Evolutionary conservation across 92 coral and sea anemone genomes (phyloP).

Genomic region (Epizoanthus scotinus): DNA sequence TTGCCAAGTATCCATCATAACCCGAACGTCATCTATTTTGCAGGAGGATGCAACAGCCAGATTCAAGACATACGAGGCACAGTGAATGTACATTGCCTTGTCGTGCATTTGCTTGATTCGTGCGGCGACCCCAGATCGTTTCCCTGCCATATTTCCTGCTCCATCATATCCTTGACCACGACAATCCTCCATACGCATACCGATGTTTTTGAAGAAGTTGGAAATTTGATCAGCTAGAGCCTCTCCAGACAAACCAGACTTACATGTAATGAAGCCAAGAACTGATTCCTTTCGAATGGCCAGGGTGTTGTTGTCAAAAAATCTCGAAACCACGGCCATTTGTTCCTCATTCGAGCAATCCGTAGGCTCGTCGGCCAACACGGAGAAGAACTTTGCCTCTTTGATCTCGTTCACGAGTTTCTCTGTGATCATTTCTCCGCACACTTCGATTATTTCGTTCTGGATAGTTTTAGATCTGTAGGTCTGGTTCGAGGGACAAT

Average conservation of each 20-base stretch:
- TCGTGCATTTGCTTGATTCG: slow-evolving; percentile 25
- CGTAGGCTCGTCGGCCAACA: slow-evolving; percentile 51
- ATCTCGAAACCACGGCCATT: slow-evolving; percentile 46
- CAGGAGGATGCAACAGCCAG: slow-evolving; percentile 46
- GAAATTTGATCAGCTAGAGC: slow-evolving; percentile 34
- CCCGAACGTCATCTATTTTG: slow-evolving; percentile 10
- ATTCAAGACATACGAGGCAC: slow-evolving; percentile 40
- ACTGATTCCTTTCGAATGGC: slow-evolving; percentile 37
- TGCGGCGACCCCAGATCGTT: slow-evolving; percentile 51
- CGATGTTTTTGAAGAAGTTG: slow-evolving; percentile 21
- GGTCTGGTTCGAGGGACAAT: slow-evolving; percentile 37
- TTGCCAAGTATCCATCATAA: slow-evolving; percentile 47
- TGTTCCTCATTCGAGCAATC: slow-evolving; percentile 53
- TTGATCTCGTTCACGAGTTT: slow-evolving; percentile 24
- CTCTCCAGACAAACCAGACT: slow-evolving; percentile 36
- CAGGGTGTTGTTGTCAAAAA: slow-evolving; percentile 22
- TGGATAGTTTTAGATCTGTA: slow-evolving; percentile 47
- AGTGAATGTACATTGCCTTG: slow-evolving; percentile 40
- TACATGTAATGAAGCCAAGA: slow-evolving; percentile 42
- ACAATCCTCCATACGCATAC: slow-evolving; percentile 35
- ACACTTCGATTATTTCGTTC: slow-evolving; percentile 41
- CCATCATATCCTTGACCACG: slow-evolving; percentile 58
- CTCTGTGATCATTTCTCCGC: slow-evolving; percentile 38
- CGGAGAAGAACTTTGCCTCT: slow-evolving; percentile 42
- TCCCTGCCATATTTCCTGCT: slow-evolving; percentile 53